A percentile compares a stretch with the other conserved stretches of the same genome.
Conservation (phyloP, 2,888 invertebrate species). For the Microplitis deprimator region DNA sequence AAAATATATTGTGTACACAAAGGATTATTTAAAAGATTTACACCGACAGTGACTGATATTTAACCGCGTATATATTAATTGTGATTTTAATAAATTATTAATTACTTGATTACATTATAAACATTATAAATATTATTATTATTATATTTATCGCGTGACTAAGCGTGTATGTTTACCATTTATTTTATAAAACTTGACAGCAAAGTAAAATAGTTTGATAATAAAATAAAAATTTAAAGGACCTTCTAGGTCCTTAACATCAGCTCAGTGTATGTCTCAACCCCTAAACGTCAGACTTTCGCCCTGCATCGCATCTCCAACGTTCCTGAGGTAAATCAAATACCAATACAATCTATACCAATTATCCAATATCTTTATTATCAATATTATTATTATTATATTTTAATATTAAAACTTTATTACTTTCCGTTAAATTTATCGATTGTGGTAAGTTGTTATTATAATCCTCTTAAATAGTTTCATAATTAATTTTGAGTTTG, state of each 20-base stretch:
- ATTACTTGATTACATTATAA: too few species aligned
- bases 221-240: constrained; percentile 44
- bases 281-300: constrained; percentile 56
- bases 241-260: constrained; percentile 56
- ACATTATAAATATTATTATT: too few species aligned
- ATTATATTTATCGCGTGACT: neutral
- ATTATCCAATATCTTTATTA: neutral
- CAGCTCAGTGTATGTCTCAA: constrained; percentile 62
- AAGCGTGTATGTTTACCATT: neutral
- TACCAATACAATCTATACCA: neutral
- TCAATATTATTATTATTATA: neutral
- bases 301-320: constrained; percentile 60
- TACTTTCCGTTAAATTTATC: neutral
- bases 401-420: too few species aligned
- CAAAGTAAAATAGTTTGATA: neutral
- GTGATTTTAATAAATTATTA: too few species aligned
- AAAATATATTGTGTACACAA: neutral
- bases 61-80: neutral
- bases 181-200: neutral
- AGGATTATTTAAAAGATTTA: neutral
- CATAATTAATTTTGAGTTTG: too few species aligned
- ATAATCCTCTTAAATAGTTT: too few species aligned
- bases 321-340: constrained; percentile 60
- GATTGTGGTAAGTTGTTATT: too few species aligned
- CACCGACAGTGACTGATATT: neutral